Evolutionary conservation across 2,797 vertebrate species (phyloP), one percentile per base, ranked within the genome.

Genomic region (Aplochiton taeniatus): DNA sequence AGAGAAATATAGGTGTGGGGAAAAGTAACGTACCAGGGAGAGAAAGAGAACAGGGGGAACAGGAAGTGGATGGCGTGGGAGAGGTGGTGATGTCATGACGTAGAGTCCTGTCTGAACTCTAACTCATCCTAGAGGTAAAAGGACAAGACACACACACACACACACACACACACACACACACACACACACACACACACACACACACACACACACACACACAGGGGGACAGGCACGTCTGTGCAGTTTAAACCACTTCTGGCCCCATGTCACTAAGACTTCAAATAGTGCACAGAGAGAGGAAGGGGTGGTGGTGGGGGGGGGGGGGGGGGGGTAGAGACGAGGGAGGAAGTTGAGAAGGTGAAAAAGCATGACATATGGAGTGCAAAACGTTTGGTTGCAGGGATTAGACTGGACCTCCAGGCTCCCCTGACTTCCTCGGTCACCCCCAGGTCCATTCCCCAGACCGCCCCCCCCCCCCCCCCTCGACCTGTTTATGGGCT

Each of bases 241-340:
- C 46, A 3, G 56, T 56, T 63, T 66, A 57, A 58, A 55, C 50
- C 55, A 14, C 61, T 6, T 48, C 48, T 19, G 66, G 58, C 66
- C n/a, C 74, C n/a, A 58, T 68, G 73, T 73, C 73, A 63, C 69
- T 64, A 69, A 75, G 66, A 69, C 58, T 65, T 75, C 67, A 72
- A 49, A 72, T 61, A 45, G 44, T 42, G 73, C 60, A 64, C 52
- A n/a, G 44, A n/a, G 20, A 63, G 12, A 31, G 10, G 57, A 10
- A 42, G 11, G 44, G 60, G 55, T 19, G 18, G 42, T 51, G 51
- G 43, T 49, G 20, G 44, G 14, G 16, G 17, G 61, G 16, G 48
- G 0, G 48, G 11, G n/a, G 11, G 48, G 11, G 12, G 48, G 48
- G 8, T 5, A 4, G n/a, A n/a, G 48, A 49, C 0, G 48, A 49